Evolutionary conservation across 2,797 vertebrate species (phyloP).

Genomic region (Acipenser ruthenus): DNA sequence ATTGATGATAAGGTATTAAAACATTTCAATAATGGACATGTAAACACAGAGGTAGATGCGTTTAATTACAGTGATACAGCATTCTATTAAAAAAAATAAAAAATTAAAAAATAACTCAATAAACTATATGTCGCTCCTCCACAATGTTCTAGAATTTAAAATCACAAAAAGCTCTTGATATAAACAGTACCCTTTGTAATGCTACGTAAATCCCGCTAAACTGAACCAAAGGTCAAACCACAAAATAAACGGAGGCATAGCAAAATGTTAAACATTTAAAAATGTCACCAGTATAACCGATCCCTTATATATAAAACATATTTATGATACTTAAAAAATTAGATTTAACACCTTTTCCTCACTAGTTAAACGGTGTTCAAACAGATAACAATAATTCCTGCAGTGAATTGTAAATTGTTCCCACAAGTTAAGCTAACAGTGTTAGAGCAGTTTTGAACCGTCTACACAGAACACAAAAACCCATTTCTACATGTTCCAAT

Average conservation of each 20-base stretch:
- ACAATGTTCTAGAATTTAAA: constrained; percentile 23
- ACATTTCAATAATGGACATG: constrained; percentile 32
- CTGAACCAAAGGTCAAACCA: constrained; percentile 33
- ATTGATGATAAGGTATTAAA: constrained; percentile 29
- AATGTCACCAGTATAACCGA: constrained; percentile 37
- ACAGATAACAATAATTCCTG: constrained; percentile 15
- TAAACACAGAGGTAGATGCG: constrained; percentile 59
- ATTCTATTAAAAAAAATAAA: constrained; percentile 40
- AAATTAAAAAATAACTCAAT: not conserved
- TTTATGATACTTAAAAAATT: constrained; percentile 47
- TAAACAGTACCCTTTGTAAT: constrained; percentile 13
- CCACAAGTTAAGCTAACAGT: constrained; percentile 24
- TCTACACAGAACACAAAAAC: constrained; percentile 21
- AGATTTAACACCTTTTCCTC: constrained; percentile 40
- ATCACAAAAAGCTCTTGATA: not conserved
- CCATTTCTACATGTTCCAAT: constrained; percentile 24
- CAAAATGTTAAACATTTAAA: constrained; percentile 40
- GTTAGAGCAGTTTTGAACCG: constrained; percentile 20
- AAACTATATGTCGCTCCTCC: constrained; percentile 14
- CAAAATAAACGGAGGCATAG: constrained; percentile 19
- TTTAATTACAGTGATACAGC: constrained; percentile 46
- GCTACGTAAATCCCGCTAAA: constrained; percentile 13
- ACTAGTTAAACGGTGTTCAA: constrained; percentile 28
- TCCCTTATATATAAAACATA: constrained; percentile 47
- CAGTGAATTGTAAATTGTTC: constrained; percentile 34